Percentiles rank a stretch among this genome's conserved stretches.
phyloP scores from a whole-genome alignment of 2,797 vertebrate genomes.

The Tragopan temminckii region DNA sequence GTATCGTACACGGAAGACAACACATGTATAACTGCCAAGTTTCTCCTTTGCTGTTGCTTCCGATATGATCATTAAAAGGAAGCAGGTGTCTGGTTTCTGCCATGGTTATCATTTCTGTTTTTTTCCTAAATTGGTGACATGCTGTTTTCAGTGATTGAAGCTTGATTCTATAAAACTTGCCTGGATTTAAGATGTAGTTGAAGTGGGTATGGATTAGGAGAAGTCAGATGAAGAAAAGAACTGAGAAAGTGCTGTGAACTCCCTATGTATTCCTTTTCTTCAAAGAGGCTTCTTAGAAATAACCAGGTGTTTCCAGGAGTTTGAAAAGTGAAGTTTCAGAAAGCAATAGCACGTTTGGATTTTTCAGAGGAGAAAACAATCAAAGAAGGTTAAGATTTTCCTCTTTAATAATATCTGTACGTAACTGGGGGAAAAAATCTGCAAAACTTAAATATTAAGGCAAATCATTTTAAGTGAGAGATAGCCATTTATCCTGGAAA shows the following conservation, averaged over 20 bases:
- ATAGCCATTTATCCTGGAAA: neutral
- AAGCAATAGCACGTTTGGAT: neutral
- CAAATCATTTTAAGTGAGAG: neutral
- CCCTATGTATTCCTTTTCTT: neutral
- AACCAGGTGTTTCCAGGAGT: neutral
- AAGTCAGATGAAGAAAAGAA: neutral
- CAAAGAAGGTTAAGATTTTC: neutral
- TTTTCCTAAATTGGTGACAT: neutral
- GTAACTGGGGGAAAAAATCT: rapidly evolving
- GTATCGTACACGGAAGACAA: neutral
- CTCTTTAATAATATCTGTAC: neutral
- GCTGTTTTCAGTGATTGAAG: neutral
- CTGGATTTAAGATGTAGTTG: neutral
- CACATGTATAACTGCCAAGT: neutral
- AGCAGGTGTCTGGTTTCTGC: neutral
- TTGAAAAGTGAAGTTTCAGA: neutral
- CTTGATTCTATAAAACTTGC: neutral
- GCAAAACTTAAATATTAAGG: neutral
- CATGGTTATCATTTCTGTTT: neutral
- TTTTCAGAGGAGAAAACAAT: neutral
- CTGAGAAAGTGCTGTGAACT: neutral
- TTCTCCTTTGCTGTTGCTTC: neutral
- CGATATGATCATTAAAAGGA: neutral
- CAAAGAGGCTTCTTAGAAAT: neutral
- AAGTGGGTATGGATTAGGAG: neutral